Evolutionary conservation across 2,113 vertebrate genomes (phyloP), one percentile per base, ranked within the genome.

Genomic region (Piaya cayana): DNA sequence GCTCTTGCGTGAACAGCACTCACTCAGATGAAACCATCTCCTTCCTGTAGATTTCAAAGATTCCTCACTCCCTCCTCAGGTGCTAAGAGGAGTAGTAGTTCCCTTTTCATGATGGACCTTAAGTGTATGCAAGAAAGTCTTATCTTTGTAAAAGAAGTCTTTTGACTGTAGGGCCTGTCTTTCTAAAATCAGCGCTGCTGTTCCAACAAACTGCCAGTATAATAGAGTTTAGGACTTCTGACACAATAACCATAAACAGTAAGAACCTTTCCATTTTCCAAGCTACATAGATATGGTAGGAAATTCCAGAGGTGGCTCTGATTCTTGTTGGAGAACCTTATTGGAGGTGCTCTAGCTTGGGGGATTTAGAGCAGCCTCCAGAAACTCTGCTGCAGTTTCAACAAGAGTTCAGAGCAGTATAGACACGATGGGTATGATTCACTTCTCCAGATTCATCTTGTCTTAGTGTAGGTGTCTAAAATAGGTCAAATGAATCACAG

Each of bases 401-500:
- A 15, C 32, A 34, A 12, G 63, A 91, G 50, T 70, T 78, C 81
- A 39, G 90, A 93, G 81, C 6, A 14, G 18, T 39, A 70, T 2
- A 88, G 86, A 92, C 62, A 74, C 1, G 3, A 81, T 0, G 8
- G 23, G 37, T 74, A 86, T 95, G 96, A 97, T 88, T 95, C 92
- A 96, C 39, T 88, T 94, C 83, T 88, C 82, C 68, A 88, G 72
- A 94, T 92, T 81, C 64, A 78, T 95, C 72, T 82, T 72, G 25
- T 80, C 62, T 78, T 68, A 63, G 64, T 78, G 92, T 95, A 93
- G 92, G 96, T 97, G 96, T 93, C 88, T 94, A 70, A 97, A 96
- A 95, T 84, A 95, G 91, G 92, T 86, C 92, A 96, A 93, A 92
- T 96, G 91, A 97, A 93, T 97, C 96, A 94, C 60, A 93, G 72